A percentile compares a stretch with the other conserved stretches of the same genome.
These are phyloP conservation scores for Antennarius maculatus DNA, from an alignment of 2,797 vertebrate species.

Conservation along the genomic window DNA sequence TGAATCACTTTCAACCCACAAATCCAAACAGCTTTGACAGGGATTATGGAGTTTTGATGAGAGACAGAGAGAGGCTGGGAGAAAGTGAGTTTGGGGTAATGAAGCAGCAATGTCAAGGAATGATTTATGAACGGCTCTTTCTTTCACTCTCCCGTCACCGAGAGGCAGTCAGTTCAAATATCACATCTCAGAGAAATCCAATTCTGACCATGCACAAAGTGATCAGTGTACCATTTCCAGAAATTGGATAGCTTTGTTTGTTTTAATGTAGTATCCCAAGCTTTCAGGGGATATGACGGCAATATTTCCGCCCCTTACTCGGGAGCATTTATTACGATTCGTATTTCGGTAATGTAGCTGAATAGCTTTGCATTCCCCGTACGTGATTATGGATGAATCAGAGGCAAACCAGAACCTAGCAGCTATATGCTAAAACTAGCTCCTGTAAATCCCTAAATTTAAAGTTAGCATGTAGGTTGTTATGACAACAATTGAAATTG, in stretches of 20 bases:
- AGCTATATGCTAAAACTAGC: conserved; percentile 11
- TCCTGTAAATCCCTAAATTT: conserved; percentile 21
- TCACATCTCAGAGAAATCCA: conserved; percentile 62
- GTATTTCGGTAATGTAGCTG: not conserved
- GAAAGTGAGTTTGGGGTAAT: conserved; percentile 77
- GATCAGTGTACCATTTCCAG: conserved; percentile 71
- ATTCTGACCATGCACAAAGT: conserved; percentile 67
- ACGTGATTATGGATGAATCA: conserved; percentile 41
- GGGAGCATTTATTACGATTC: conserved; percentile 38
- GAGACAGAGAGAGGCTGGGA: conserved; percentile 62
- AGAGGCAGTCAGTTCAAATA: conserved; percentile 64
- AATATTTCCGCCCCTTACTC: conserved; percentile 49
- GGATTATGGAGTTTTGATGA: conserved; percentile 77
- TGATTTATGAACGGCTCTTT: conserved; percentile 72
- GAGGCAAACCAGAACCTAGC: conserved; percentile 6
- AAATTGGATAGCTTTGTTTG: conserved; percentile 70
- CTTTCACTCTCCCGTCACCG: conserved; percentile 52
- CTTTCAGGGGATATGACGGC: conserved; percentile 59
- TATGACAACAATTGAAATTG: conserved; percentile 45
- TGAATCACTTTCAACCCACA: conserved; percentile 71
- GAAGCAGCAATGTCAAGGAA: conserved; percentile 75
- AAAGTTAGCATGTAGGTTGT: conserved; percentile 45
- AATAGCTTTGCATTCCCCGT: conserved; percentile 5
- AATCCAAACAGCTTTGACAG: conserved; percentile 75
- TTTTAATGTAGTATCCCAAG: conserved; percentile 56